Conservation (phyloP, 2,113 vertebrate species). For the Gnathonemus longibarbis region DNA sequence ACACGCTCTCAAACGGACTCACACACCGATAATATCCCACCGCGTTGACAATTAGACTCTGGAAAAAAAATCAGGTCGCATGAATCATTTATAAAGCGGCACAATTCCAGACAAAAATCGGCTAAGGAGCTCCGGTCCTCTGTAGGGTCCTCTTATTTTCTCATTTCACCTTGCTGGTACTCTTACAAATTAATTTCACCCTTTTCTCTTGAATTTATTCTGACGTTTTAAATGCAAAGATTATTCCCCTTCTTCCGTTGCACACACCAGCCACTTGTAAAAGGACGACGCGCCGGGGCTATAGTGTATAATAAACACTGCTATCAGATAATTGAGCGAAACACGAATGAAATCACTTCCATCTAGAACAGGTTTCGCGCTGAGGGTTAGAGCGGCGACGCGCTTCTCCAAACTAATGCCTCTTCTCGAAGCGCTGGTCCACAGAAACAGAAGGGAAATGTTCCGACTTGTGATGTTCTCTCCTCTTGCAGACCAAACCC, state of each 20-base stretch:
- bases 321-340: slow-evolving; percentile 53
- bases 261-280: slow-evolving; percentile 58
- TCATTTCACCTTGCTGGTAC: slow-evolving; percentile 28
- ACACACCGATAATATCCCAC: slow-evolving; percentile 28
- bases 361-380: slow-evolving; percentile 51
- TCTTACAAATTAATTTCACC: slow-evolving; percentile 8
- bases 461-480: slow-evolving; percentile 21
- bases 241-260: slow-evolving; percentile 57
- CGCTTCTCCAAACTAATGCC: background rate
- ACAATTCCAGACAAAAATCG: slow-evolving; percentile 44
- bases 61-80: slow-evolving; percentile 49
- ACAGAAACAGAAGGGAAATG: background rate
- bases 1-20: slow-evolving; percentile 18
- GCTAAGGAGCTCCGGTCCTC: slow-evolving; percentile 36
- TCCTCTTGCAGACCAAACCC: slow-evolving; percentile 21
- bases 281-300: slow-evolving; percentile 60
- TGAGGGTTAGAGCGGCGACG: background rate
- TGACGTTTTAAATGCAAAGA: background rate
- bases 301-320: slow-evolving; percentile 54
- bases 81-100: slow-evolving; percentile 53
- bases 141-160: slow-evolving; percentile 46
- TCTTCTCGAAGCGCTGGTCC: background rate
- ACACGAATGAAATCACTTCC: slow-evolving; percentile 55
- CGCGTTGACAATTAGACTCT: slow-evolving; percentile 28
- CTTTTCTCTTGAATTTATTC: slow-evolving; percentile 37